Evolutionary conservation across 2,113 vertebrate species (phyloP).

Genomic region (Madoqua kirkii): DNA sequence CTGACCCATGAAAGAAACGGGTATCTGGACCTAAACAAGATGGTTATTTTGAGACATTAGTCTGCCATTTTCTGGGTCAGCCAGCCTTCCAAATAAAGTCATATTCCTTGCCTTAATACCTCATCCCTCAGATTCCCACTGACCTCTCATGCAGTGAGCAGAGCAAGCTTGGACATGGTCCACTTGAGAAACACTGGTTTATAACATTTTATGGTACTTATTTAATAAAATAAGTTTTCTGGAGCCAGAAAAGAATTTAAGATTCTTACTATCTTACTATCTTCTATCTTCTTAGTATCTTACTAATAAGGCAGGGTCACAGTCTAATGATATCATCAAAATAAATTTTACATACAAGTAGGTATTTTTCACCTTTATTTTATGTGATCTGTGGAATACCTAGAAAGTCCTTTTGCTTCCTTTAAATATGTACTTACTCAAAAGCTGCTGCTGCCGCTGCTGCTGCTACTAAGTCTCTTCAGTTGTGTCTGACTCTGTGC

Average conservation of each 20-base stretch:
- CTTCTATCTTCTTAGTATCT: too few relatives aligned
- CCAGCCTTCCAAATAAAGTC: neutral
- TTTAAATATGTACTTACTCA: neutral
- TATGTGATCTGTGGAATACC: neutral
- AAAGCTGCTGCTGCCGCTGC: neutral
- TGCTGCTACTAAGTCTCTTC: too few relatives aligned
- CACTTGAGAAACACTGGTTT: neutral
- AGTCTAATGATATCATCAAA: neutral
- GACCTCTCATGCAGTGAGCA: neutral
- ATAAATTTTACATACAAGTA: neutral
- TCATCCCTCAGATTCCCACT: neutral
- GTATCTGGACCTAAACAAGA: neutral
- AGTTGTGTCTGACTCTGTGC: too few relatives aligned
- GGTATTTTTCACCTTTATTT: neutral
- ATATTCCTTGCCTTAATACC: neutral
- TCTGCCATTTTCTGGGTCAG: neutral
- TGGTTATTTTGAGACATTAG: neutral
- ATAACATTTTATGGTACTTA: neutral
- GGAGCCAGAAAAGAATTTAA: neutral
- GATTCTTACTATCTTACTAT: too few relatives aligned
- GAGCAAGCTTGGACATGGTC: neutral
- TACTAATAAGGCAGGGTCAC: neutral
- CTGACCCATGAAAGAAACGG: neutral
- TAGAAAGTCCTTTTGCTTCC: neutral
- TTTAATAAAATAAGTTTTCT: neutral